phyloP scores from a whole-genome alignment of 2,797 vertebrate species.

The Melanotaenia parkinsoni region DNA sequence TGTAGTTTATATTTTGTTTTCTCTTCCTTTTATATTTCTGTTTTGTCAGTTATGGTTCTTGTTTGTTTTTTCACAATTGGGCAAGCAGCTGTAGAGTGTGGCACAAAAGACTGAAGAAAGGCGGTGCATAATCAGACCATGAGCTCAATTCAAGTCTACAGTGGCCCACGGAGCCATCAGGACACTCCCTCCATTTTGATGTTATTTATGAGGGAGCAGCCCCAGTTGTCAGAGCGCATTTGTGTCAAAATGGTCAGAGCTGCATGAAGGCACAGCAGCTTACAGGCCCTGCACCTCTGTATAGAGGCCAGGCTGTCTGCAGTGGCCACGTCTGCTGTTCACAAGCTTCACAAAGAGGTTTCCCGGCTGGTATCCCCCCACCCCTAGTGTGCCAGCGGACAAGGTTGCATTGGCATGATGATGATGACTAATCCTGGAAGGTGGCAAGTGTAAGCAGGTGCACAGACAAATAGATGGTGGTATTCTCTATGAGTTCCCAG shows the following conservation, averaged over 20 bases:
- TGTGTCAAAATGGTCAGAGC: conserved; percentile 87
- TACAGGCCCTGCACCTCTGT: conserved; percentile 76
- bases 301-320: conserved; percentile 68
- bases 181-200: conserved; percentile 82
- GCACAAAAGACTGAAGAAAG: conserved; percentile 63
- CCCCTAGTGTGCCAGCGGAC: conserved; percentile 69
- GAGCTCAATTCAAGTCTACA: conserved; percentile 70
- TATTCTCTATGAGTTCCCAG: conserved; percentile 72
- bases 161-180: conserved; percentile 71
- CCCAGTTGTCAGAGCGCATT: conserved; percentile 85
- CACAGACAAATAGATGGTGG: conserved; percentile 74
- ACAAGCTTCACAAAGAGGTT: conserved; percentile 71
- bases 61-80: conserved; percentile 16
- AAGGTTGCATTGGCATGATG: conserved; percentile 70
- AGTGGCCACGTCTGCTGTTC: conserved; percentile 63
- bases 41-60: background rate
- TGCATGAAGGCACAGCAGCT: conserved; percentile 83
- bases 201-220: conserved; percentile 86
- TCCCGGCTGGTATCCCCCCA: conserved; percentile 57
- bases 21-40: background rate
- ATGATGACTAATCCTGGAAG: conserved; percentile 78
- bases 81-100: conserved; percentile 66
- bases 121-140: conserved; percentile 65
- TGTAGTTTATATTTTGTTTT: conserved; percentile 1
- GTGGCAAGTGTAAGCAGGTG: conserved; percentile 81